Base-by-base conservation (phyloP, 2,888 invertebrate genomes). In the Micoletzkya japonica region DNA sequence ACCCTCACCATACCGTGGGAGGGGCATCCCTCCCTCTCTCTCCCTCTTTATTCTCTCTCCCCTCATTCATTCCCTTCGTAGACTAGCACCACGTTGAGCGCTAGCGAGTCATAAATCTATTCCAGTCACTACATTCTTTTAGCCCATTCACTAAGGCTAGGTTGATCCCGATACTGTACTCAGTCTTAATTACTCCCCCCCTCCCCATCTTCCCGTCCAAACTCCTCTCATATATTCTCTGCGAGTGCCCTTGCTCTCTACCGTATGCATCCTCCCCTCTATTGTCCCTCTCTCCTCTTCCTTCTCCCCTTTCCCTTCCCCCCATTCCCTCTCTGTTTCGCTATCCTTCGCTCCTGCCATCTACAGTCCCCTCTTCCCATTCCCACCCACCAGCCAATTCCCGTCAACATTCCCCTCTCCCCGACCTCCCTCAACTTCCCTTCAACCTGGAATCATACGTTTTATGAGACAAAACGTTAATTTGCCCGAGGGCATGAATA, bases 271-370 rank as follows among this genome's bases (percentile, higher is more conserved):
- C 63, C 34, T 24, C 24, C 26, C 49, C 30, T 26, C 28, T 34
- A 34, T 4, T 37, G 17, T 7, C 28, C 37, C 49, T n/a, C n/a
- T n/a, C n/a, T n/a, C n/a, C 49, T 44, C 49, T 44, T n/a, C 32
- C 28, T 39, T n/a, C 28, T 28, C 26, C 30, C 28, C 60, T 34
- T 7, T 37, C 24, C 30, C 39, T 24, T 7, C 49, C 61, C 49
- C 61, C 32, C n/a, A 44, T 44, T 30, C 37, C 50, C 50, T 71
- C 70, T 71, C 67, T 64, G 58, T 72, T 64, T 68, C 67, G 24
- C 60, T 72, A 49, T 63, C 61, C 57, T 68, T 66, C 70, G 70
- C 68, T 70, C 71, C 56, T 32, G 56, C 39, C 61, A 60, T 50
- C 68, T 34, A 54, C 39, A 36, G 52, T 20, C 52, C 67, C n/a